These are phyloP conservation scores for Cephus nigrinus DNA, from an alignment of 2,888 invertebrate genomes.

Conservation along the genomic window DNA sequence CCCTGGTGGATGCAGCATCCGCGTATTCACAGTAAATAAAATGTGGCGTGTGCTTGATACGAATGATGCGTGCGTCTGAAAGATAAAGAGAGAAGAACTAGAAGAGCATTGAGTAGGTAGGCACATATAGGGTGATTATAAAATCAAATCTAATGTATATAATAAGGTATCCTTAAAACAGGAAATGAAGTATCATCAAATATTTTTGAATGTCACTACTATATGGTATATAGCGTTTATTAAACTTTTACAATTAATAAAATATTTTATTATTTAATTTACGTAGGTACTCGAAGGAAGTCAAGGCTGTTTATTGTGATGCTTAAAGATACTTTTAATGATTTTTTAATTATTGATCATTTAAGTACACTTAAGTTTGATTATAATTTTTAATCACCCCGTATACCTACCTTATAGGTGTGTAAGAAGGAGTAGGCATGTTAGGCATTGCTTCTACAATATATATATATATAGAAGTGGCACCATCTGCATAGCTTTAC, in stretches of 20 bases:
- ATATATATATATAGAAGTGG: neutral
- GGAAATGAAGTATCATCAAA: neutral
- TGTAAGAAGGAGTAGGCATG: slow-evolving; percentile 15
- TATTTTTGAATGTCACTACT: neutral
- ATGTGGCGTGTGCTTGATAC: neutral
- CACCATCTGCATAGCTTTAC: slow-evolving; percentile 15
- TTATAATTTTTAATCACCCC: neutral
- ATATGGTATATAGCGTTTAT: too few relatives aligned
- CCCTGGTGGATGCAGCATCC: slow-evolving; percentile 16
- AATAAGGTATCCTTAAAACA: neutral
- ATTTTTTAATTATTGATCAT: neutral
- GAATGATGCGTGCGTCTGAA: neutral
- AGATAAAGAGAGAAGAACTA: neutral
- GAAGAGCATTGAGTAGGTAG: neutral
- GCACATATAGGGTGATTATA: neutral
- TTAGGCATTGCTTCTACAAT: neutral
- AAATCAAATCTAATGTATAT: neutral
- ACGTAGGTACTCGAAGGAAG: neutral
- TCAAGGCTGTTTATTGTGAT: neutral
- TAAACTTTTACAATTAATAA: neutral
- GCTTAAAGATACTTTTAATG: neutral
- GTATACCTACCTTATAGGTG: neutral
- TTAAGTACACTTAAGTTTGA: neutral
- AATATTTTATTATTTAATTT: neutral
- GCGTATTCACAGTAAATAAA: neutral